Evolutionary conservation across 2,888 invertebrate genomes (phyloP).

Genomic region (Aquatica leii): DNA sequence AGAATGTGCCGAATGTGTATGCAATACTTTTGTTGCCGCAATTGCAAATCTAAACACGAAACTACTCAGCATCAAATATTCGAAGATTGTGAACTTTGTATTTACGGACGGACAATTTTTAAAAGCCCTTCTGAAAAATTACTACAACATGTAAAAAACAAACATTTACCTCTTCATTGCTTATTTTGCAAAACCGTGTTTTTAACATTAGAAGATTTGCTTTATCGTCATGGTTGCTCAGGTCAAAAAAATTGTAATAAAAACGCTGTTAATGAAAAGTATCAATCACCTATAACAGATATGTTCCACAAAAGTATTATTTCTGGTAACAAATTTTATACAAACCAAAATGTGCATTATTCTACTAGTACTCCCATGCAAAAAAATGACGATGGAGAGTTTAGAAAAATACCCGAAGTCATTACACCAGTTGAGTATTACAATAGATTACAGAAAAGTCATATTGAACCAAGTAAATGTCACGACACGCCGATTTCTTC

Average conservation of each 20-base stretch:
- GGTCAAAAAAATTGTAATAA: neutral
- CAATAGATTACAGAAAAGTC: too few species aligned
- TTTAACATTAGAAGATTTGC: neutral
- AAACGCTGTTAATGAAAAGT: too few species aligned
- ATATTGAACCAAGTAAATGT: neutral
- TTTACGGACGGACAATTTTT: neutral
- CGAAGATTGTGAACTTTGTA: constrained; percentile 11
- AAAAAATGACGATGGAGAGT: neutral
- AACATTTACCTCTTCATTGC: neutral
- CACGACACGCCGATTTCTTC: neutral
- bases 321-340: too few species aligned
- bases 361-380: constrained; percentile 5
- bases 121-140: neutral
- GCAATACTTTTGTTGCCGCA: neutral
- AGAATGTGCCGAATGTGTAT: neutral
- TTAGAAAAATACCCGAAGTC: neutral
- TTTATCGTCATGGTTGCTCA: neutral
- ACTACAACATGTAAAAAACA: neutral
- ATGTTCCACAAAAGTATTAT: too few species aligned
- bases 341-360: neutral
- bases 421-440: constrained; percentile 4
- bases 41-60: constrained; percentile 6
- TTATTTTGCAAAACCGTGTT: neutral
- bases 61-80: neutral
- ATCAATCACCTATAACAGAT: too few species aligned